Conservation (phyloP, 2,797 vertebrate species). For the Harpagifer antarcticus region DNA sequence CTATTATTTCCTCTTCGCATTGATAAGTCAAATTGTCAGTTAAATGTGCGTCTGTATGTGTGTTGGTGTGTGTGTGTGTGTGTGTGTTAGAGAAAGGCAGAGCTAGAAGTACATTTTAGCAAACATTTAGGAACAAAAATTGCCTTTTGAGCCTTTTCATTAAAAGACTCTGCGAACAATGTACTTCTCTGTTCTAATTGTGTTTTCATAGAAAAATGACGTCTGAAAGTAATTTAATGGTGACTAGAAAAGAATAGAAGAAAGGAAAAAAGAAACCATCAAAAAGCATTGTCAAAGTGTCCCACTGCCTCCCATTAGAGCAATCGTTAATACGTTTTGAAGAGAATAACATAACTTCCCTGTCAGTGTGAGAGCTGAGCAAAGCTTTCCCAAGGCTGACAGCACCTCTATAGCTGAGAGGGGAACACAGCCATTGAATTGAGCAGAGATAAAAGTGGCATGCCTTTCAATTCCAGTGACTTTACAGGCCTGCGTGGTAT, state of each 20-base stretch:
- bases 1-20: slow-evolving; percentile 19
- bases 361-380: slow-evolving; percentile 50
- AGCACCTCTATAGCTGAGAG: slow-evolving; percentile 60
- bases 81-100: not conserved
- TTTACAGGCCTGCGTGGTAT: slow-evolving; percentile 49
- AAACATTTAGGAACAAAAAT: slow-evolving; percentile 57
- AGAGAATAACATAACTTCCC: slow-evolving; percentile 54
- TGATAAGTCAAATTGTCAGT: slow-evolving; percentile 39
- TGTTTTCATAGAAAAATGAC: slow-evolving; percentile 56
- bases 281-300: slow-evolving; percentile 8
- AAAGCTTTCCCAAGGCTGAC: slow-evolving; percentile 48
- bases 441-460: slow-evolving; percentile 72
- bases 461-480: slow-evolving; percentile 61
- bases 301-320: slow-evolving; percentile 43
- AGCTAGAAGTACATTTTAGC: slow-evolving; percentile 32
- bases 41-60: slow-evolving; percentile 24
- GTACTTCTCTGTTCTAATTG: slow-evolving; percentile 50
- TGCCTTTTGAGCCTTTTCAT: slow-evolving; percentile 62
- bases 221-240: slow-evolving; percentile 49
- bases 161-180: slow-evolving; percentile 58
- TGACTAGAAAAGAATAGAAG: slow-evolving; percentile 3
- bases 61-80: not conserved
- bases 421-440: slow-evolving; percentile 60
- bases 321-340: slow-evolving; percentile 59
- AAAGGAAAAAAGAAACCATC: not conserved